Evolutionary conservation across 1,140 invertebrate species (phyloP), one percentile per base, ranked within the genome.

Genomic region (Thalassaphorura encarpata): DNA sequence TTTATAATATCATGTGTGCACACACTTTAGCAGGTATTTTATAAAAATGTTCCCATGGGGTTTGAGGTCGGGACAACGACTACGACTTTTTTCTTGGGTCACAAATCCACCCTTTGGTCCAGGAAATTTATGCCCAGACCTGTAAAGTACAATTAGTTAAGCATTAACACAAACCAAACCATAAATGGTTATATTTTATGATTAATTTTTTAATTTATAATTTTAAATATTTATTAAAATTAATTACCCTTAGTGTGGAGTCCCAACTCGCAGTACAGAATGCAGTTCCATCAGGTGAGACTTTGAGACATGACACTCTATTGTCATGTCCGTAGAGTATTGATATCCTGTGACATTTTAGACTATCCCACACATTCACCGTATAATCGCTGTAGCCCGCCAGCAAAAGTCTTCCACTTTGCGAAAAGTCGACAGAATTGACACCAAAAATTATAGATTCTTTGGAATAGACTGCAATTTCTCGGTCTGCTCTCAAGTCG

Each of bases 361-460:
- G 73, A 18, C 92, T 91, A 75, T 99, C 97, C 97, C 97, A 99
- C 16, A 97, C 85, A 75, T 97, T 94, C 5, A 98, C 88, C 19
- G 93, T 97, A 72, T 99, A 97, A 75, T 99, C 97, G 73, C 95
- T 95, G 76, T 99, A 99, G 46, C 95, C 97, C 60, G 94, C 94
- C 77, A 99, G 98, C 61, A 98, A 76, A 48, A 98, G 74, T 15
- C 95, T 85, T 23, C 87, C 92, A 72, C 93, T 97, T 21, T 96
- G 82, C 54, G 92, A 97, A 70, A 99, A 91, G 73, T 99, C 96
- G 33, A 99, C 92, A 6, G 91, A 87, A 75, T 97, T 99, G 4
- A 95, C 93, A 28, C 91, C 95, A 78, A 99, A 99, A 67, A 99
- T 88, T 64, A 99, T 91, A 71, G 90, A 96, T 68, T 98, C 92